phyloP scores from a whole-genome alignment of 2,888 invertebrate species.

The Phymatocera aterrima region DNA sequence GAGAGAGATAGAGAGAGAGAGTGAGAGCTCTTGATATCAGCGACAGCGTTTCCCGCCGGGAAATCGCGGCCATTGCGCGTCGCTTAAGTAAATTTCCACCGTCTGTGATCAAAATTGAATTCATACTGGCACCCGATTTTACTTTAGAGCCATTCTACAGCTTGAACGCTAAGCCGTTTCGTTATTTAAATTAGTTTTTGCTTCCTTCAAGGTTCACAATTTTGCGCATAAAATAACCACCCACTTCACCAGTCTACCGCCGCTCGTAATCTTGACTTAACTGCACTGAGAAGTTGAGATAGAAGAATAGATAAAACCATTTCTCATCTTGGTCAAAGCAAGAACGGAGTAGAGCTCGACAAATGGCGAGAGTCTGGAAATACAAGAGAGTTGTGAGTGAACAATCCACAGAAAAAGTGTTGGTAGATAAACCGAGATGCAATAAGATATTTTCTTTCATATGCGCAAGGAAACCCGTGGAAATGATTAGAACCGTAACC shows the following conservation, averaged over 20 bases:
- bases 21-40: constrained; percentile 16
- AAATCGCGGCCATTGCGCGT: not conserved
- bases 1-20: not conserved
- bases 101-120: constrained; percentile 34
- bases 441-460: not conserved
- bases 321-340: constrained; percentile 1
- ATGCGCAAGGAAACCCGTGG: not conserved
- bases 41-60: constrained; percentile 2
- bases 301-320: constrained; percentile 1
- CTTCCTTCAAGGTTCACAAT: constrained; percentile 17
- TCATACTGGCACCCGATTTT: constrained; percentile 20
- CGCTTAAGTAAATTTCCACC: constrained; percentile 26
- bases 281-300: constrained; percentile 23
- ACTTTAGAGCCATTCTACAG: constrained; percentile 4
- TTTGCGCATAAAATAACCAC: constrained; percentile 26
- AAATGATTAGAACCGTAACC: not conserved
- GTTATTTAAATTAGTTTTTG: constrained; percentile 36
- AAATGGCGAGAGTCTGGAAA: not conserved
- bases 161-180: constrained; percentile 18
- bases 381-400: not conserved
- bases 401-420: not conserved
- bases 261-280: constrained; percentile 29
- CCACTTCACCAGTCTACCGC: constrained; percentile 9
- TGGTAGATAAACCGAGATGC: not conserved
- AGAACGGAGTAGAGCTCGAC: not conserved